phyloP scores from a whole-genome alignment of 2,888 invertebrate species.

The Monoplex corrugatus region DNA sequence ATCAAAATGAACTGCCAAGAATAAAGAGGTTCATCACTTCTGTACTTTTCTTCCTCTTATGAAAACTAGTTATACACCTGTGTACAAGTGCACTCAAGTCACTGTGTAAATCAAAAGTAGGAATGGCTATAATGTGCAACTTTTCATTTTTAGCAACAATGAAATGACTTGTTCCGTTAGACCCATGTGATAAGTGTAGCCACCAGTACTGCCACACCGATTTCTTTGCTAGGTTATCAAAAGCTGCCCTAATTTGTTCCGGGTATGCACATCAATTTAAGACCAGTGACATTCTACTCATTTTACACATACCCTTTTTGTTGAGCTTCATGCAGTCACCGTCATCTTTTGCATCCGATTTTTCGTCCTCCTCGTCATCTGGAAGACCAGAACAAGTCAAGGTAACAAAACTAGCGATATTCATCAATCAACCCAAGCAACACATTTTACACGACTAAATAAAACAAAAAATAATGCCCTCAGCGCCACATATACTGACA shows the following conservation, averaged over 20 bases:
- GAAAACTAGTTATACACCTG: no score
- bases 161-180: not conserved
- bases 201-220: no score
- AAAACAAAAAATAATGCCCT: conserved; percentile 14
- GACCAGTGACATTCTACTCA: not conserved
- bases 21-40: no score
- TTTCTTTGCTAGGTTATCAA: no score
- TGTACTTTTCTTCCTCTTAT: no score
- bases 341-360: conserved; percentile 61
- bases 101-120: not conserved
- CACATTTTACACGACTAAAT: conserved; percentile 42
- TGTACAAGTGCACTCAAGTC: no score
- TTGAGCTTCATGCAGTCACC: conserved; percentile 77
- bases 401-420: conserved; percentile 41
- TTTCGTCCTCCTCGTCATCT: conserved; percentile 65
- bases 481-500: not conserved
- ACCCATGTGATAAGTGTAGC: not conserved
- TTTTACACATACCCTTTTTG: conserved; percentile 70
- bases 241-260: conserved; percentile 42
- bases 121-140: not conserved
- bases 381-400: conserved; percentile 58
- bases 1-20: no score
- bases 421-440: conserved; percentile 54
- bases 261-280: conserved; percentile 39
- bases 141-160: not conserved